phyloP scores from a whole-genome alignment of 2,888 invertebrate genomes.

The Linnaemya vulpina region DNA sequence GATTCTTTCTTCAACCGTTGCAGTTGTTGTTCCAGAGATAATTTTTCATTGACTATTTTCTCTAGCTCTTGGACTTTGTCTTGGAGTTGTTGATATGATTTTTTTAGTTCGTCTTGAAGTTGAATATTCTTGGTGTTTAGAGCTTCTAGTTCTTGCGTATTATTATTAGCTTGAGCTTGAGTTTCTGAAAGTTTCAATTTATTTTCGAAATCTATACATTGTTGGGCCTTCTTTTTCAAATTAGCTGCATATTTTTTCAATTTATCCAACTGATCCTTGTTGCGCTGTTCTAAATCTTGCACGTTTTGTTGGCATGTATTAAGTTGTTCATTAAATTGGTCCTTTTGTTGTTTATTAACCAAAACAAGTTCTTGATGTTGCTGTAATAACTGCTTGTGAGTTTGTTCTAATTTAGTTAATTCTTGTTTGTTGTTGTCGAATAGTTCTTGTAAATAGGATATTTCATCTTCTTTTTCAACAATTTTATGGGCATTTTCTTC shows the following conservation, averaged over 20 bases:
- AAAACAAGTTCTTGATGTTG: conserved; percentile 82
- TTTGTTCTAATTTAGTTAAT: conserved; percentile 83
- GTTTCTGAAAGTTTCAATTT: conserved; percentile 81
- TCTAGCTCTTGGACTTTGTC: conserved; percentile 53
- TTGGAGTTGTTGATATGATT: conserved; percentile 11
- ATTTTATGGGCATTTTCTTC: conserved; percentile 84
- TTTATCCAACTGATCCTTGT: conserved; percentile 89
- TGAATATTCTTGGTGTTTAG: conserved; percentile 19
- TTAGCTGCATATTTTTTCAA: conserved; percentile 90
- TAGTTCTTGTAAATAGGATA: conserved; percentile 83
- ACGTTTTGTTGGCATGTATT: conserved; percentile 57
- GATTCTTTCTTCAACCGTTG: conserved; percentile 72
- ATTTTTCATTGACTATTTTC: conserved; percentile 20
- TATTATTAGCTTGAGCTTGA: conserved; percentile 70
- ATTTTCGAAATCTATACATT: conserved; percentile 87
- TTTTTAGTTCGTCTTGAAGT: conserved; percentile 49
- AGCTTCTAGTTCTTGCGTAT: conserved; percentile 36
- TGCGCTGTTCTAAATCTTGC: conserved; percentile 85
- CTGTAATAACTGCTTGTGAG: conserved; percentile 76
- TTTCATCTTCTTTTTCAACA: conserved; percentile 84
- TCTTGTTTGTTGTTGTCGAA: conserved; percentile 83
- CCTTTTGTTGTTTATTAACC: conserved; percentile 76
- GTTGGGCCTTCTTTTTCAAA: conserved; percentile 88
- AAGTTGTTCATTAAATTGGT: conserved; percentile 74
- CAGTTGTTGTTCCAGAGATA: conserved; percentile 69